A percentile compares a stretch with the other conserved stretches of the same genome.
Conservation (phyloP, 2,113 vertebrate genomes). For the Mus spicilegus region DNA sequence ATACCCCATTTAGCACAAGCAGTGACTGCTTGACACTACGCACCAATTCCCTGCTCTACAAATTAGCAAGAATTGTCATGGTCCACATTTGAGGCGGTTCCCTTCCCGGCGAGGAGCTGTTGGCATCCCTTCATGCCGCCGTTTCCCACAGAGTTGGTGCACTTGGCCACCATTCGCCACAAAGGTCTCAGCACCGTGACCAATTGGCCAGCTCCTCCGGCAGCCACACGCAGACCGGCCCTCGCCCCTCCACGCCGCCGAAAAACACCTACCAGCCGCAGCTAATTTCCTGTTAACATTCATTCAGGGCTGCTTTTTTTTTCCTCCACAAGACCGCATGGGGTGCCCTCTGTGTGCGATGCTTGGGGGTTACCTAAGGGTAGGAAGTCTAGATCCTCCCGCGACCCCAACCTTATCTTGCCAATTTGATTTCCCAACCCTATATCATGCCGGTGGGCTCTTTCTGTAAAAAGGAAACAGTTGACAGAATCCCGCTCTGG, state of each 20-base stretch:
- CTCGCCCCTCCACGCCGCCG: constrained; percentile 88
- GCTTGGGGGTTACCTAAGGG: constrained; percentile 64
- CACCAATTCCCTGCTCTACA: constrained; percentile 92
- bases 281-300: constrained; percentile 94
- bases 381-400: constrained; percentile 37
- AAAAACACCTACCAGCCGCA: constrained; percentile 94
- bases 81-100: constrained; percentile 91
- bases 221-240: constrained; percentile 90
- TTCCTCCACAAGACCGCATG: constrained; percentile 91
- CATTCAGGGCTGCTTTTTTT: constrained; percentile 89
- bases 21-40: constrained; percentile 93
- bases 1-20: constrained; percentile 93
- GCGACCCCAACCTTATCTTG: constrained; percentile 9
- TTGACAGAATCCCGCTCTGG: not conserved
- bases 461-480: not conserved
- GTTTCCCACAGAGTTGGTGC: constrained; percentile 91
- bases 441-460: not conserved
- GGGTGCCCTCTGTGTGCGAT: constrained; percentile 85
- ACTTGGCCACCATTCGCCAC: constrained; percentile 87
- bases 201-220: constrained; percentile 92
- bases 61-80: constrained; percentile 96
- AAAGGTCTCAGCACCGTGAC: constrained; percentile 93
- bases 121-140: constrained; percentile 87
- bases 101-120: constrained; percentile 89
- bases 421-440: not conserved